Conservation (phyloP, 2,113 vertebrate species). For the Quiscalus mexicanus region DNA sequence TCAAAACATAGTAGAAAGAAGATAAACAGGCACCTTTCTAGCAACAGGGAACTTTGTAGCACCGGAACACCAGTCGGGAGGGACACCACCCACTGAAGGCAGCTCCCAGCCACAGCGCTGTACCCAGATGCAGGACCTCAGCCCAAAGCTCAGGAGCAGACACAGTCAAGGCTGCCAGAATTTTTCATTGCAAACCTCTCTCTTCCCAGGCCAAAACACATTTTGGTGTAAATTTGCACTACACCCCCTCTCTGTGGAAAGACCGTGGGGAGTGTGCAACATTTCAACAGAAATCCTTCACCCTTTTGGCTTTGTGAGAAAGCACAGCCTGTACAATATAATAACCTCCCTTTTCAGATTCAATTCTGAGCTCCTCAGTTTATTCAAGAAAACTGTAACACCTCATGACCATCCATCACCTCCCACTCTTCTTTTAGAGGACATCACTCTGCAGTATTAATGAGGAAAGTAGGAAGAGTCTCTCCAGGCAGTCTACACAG, state of each 20-base stretch:
- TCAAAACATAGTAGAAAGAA: background rate
- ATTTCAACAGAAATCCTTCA: background rate
- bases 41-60: background rate
- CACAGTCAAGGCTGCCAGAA: background rate
- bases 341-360: background rate
- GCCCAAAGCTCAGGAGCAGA: background rate
- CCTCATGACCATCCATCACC: background rate
- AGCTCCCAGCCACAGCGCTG: background rate
- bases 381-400: background rate
- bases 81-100: fast-evolving
- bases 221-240: background rate
- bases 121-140: background rate
- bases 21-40: background rate
- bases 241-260: background rate
- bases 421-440: background rate
- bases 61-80: fast-evolving
- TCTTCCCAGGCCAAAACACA: background rate
- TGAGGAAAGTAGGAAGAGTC: background rate
- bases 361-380: background rate
- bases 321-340: background rate
- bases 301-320: background rate
- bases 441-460: fast-evolving
- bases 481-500: background rate
- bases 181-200: background rate
- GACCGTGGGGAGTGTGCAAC: fast-evolving